These are phyloP conservation scores for Spodoptera frugiperda DNA, from an alignment of 1,140 invertebrate genomes.

Conservation along the genomic window DNA sequence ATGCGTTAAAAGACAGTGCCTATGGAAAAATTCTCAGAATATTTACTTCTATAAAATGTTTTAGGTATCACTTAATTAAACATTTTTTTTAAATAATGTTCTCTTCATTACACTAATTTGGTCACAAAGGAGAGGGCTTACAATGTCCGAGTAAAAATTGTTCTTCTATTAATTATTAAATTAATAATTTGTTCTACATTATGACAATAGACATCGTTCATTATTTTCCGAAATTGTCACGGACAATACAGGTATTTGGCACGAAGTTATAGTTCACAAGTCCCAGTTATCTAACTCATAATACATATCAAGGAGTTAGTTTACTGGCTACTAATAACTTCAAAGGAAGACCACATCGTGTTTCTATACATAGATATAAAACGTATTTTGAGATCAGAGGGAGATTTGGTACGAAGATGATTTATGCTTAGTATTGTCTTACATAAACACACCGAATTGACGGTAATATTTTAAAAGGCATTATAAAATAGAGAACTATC, in stretches of 20 bases:
- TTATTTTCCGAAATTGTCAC: constrained; percentile 5
- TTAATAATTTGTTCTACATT: constrained; percentile 5
- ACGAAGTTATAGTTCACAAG: constrained; percentile 22
- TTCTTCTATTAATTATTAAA: constrained; percentile 4
- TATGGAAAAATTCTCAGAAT: constrained; percentile 20
- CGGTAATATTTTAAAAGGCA: constrained; percentile 19
- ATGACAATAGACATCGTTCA: constrained; percentile 9
- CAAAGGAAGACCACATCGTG: constrained; percentile 35
- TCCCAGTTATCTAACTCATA: constrained; percentile 8
- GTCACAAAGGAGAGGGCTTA: constrained; percentile 29
- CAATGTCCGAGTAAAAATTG: constrained; percentile 11
- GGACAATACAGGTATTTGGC: constrained; percentile 13
- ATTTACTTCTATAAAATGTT: background rate
- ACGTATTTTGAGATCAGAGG: constrained; percentile 40
- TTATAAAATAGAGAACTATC: constrained; percentile 36
- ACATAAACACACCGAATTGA: constrained; percentile 28
- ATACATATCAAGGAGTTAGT: constrained; percentile 11
- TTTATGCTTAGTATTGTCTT: constrained; percentile 37
- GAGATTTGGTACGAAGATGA: constrained; percentile 14
- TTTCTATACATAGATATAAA: constrained; percentile 29
- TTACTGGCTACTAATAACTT: constrained; percentile 23
- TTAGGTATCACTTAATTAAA: constrained; percentile 10
- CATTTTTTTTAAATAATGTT: background rate
- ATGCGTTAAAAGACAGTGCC: constrained; percentile 36
- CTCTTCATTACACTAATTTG: constrained; percentile 36